Percentiles rank a stretch among this genome's conserved stretches.
Evolutionary conservation across 2,888 invertebrate species (phyloP).

Genomic region (Epinotia bilunana): DNA sequence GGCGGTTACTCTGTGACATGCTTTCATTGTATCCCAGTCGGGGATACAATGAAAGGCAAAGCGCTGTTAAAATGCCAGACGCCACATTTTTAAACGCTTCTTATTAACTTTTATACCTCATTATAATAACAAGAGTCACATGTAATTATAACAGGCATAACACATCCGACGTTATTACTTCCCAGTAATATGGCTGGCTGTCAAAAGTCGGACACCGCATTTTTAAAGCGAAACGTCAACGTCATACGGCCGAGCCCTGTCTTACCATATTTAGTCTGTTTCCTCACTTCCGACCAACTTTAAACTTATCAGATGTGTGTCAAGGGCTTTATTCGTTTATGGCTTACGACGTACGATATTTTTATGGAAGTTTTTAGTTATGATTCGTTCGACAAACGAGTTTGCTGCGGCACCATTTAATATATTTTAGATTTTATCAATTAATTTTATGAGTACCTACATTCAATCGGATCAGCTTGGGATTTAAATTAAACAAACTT

Average conservation of each 20-base stretch:
- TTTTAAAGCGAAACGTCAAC: slow-evolving; percentile 32
- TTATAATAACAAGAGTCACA: not conserved
- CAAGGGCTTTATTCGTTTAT: slow-evolving; percentile 36
- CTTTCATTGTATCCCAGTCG: not conserved
- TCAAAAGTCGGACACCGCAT: slow-evolving; percentile 33
- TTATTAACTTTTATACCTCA: not conserved
- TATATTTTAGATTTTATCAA: slow-evolving; percentile 2
- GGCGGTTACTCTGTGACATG: slow-evolving; percentile 1
- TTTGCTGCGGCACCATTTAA: not conserved
- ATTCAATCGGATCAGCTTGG: not conserved
- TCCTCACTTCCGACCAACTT: slow-evolving; percentile 40
- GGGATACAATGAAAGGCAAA: slow-evolving; percentile 4
- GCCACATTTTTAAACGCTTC: slow-evolving; percentile 3
- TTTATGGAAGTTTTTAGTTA: slow-evolving; percentile 18
- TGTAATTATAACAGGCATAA: not conserved
- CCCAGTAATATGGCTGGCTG: slow-evolving; percentile 2
- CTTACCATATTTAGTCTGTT: slow-evolving; percentile 36
- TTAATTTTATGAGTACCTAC: not conserved
- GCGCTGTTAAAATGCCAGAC: slow-evolving; percentile 23
- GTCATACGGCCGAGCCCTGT: slow-evolving; percentile 16
- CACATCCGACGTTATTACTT: slow-evolving; percentile 8
- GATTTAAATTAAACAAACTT: not conserved
- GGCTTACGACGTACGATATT: slow-evolving; percentile 12
- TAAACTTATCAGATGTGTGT: slow-evolving; percentile 39
- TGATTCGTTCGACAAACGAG: not conserved